phyloP scores from a whole-genome alignment of 2,113 vertebrate genomes.

The Heterocephalus glaber region DNA sequence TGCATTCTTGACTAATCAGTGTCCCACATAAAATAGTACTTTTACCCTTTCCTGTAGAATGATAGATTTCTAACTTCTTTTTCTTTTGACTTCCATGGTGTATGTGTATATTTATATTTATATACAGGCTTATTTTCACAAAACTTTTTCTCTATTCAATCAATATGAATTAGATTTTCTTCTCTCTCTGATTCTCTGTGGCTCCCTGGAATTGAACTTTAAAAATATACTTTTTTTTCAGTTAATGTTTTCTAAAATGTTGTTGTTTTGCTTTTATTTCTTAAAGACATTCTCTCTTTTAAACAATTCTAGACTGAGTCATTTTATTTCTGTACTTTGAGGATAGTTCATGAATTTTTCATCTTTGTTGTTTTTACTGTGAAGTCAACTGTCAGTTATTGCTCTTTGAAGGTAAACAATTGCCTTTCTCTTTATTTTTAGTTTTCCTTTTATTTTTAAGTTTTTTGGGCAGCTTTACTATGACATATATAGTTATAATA shows the following conservation, averaged over 20 bases:
- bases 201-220: neutral
- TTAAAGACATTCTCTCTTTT: neutral
- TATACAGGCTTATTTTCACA: neutral
- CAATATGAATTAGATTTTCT: neutral
- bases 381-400: constrained; percentile 12
- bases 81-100: neutral
- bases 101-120: neutral
- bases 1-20: neutral
- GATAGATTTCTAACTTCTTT: constrained; percentile 1
- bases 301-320: constrained; percentile 17
- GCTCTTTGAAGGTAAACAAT: neutral
- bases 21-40: neutral
- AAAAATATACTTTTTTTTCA: neutral
- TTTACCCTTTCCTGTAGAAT: neutral
- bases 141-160: neutral
- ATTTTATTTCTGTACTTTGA: constrained; percentile 33
- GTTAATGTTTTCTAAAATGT: constrained; percentile 36
- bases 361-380: constrained; percentile 2
- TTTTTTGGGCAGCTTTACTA: neutral
- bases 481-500: neutral
- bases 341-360: neutral
- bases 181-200: neutral
- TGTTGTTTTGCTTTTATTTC: neutral
- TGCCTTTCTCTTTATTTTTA: neutral
- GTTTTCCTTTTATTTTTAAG: neutral